Percentiles rank a stretch among this genome's conserved stretches.
Evolutionary conservation across 2,113 vertebrate species (phyloP).

Genomic region (Spilogale gracilis): DNA sequence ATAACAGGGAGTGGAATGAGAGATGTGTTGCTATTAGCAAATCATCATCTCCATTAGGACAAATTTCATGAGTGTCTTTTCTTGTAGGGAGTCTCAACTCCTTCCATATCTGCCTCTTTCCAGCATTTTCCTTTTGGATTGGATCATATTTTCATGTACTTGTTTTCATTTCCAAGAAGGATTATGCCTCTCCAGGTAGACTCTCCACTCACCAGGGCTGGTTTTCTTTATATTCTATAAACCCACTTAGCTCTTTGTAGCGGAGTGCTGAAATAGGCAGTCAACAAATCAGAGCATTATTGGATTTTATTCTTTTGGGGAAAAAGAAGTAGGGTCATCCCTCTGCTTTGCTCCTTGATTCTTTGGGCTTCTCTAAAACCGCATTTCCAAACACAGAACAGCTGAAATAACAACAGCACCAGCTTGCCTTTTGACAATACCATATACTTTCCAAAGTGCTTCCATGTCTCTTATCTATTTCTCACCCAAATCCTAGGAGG

Average conservation of each 20-base stretch:
- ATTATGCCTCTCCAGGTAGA: neutral
- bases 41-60: neutral
- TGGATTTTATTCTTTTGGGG: conserved; percentile 54
- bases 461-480: conserved; percentile 79
- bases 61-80: neutral
- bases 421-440: conserved; percentile 46
- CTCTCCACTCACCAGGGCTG: neutral
- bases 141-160: neutral
- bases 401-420: conserved; percentile 75
- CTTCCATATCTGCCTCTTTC: neutral
- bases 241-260: neutral
- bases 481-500: conserved; percentile 71
- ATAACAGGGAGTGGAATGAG: neutral
- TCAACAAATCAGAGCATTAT: conserved; percentile 64
- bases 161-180: neutral
- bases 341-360: neutral
- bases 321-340: neutral
- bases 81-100: neutral
- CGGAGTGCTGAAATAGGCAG: neutral
- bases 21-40: neutral
- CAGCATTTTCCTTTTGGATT: neutral
- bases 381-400: conserved; percentile 57
- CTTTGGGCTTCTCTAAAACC: conserved; percentile 26
- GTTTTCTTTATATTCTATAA: conserved; percentile 46
- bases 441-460: conserved; percentile 64